These are phyloP conservation scores for Hippocampus barbouri DNA, from an alignment of 2,113 vertebrate genomes.

Conservation along the genomic window DNA sequence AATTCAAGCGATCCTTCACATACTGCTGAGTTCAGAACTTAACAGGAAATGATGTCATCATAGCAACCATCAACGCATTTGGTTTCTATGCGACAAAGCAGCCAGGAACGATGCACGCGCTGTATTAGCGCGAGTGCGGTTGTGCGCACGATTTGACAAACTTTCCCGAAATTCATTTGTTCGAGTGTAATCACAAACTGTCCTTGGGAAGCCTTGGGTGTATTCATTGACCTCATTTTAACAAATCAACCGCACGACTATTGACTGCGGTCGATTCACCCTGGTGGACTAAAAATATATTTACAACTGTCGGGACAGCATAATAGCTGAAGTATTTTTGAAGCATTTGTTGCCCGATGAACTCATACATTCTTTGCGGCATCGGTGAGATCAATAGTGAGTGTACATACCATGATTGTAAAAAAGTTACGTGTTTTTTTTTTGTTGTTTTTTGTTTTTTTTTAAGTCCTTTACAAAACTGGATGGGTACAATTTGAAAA, in stretches of 20 bases:
- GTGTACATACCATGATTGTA: background rate
- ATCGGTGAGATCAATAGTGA: background rate
- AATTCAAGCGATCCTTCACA: background rate
- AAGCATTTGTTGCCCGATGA: background rate
- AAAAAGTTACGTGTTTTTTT: background rate
- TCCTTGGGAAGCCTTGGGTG: background rate
- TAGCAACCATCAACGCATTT: background rate
- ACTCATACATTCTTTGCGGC: background rate
- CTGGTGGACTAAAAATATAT: background rate
- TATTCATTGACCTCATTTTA: background rate
- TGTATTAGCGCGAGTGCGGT: background rate
- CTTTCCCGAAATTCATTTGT: background rate
- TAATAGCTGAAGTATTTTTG: background rate
- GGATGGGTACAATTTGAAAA: background rate
- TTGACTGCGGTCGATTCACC: background rate
- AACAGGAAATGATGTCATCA: background rate
- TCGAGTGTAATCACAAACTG: background rate
- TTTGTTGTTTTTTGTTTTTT: background rate
- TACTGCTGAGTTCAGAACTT: background rate
- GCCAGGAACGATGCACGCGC: background rate
- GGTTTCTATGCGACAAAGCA: background rate
- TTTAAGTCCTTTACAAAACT: background rate
- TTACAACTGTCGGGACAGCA: background rate
- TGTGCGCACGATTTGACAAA: background rate
- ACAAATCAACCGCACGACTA: background rate